A percentile compares a stretch with the other conserved stretches of the same genome.
These are phyloP conservation scores for Neuroterus valhalla DNA, from an alignment of 1,140 invertebrate species.

Conservation along the genomic window DNA sequence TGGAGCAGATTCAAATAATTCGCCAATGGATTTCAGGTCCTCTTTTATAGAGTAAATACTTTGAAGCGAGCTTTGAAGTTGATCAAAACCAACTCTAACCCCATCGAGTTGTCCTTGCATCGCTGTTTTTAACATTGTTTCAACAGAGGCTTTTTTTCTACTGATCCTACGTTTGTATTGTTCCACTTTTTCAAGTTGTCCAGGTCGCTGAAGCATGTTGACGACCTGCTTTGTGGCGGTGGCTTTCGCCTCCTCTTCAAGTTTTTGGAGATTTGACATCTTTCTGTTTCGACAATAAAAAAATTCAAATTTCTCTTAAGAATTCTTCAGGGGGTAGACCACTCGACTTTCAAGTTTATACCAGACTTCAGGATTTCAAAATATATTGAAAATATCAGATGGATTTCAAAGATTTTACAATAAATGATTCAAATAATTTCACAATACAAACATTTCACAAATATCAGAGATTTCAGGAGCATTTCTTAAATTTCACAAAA, in stretches of 20 bases:
- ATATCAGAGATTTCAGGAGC: too few species aligned
- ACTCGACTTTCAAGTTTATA: too few species aligned
- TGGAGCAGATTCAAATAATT: slow-evolving; percentile 81
- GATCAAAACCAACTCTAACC: slow-evolving; percentile 93
- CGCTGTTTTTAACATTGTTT: slow-evolving; percentile 98
- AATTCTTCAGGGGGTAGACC: neutral
- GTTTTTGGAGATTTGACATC: slow-evolving; percentile 81
- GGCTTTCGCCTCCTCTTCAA: slow-evolving; percentile 89
- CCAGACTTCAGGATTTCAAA: too few species aligned
- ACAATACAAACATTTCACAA: too few species aligned
- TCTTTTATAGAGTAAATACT: slow-evolving; percentile 87
- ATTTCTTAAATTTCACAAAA: too few species aligned
- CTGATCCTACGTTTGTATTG: slow-evolving; percentile 88
- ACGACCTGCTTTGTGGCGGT: slow-evolving; percentile 93
- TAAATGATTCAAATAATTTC: too few species aligned
- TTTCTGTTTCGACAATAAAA: slow-evolving; percentile 41
- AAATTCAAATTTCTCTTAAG: neutral
- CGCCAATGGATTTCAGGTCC: slow-evolving; percentile 70
- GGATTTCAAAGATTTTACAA: too few species aligned
- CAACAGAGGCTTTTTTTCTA: slow-evolving; percentile 94
- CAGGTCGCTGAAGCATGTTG: slow-evolving; percentile 94
- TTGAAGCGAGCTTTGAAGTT: slow-evolving; percentile 87
- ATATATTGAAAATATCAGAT: too few species aligned
- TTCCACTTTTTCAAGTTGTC: slow-evolving; percentile 96
- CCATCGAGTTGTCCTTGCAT: slow-evolving; percentile 99